These are phyloP conservation scores for Calypte anna DNA, from an alignment of 2,113 vertebrate species.

Conservation along the genomic window DNA sequence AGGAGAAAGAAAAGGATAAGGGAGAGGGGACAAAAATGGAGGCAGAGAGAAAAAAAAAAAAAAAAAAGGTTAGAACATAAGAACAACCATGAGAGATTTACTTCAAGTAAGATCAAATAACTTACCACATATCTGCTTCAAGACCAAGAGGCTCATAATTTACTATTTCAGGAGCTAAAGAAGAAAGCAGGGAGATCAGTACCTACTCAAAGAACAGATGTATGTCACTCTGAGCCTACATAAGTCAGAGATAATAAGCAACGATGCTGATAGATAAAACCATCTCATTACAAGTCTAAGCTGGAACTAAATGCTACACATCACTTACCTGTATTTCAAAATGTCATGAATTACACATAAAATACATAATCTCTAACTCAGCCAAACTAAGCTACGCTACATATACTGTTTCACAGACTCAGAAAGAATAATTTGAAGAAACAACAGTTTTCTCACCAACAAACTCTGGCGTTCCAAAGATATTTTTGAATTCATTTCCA, in stretches of 20 bases:
- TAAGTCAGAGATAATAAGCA: not conserved
- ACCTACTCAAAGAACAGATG: not conserved
- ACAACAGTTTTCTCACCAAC: constrained; percentile 85
- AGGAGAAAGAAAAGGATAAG: not conserved
- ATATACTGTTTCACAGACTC: not conserved
- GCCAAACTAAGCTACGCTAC: not conserved
- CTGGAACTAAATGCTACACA: not conserved
- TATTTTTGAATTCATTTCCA: constrained; percentile 98
- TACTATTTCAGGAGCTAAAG: constrained; percentile 96
- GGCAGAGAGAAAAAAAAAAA: not conserved
- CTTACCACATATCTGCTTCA: constrained; percentile 99
- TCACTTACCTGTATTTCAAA: not conserved
- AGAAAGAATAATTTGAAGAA: not conserved
- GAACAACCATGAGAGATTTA: not conserved
- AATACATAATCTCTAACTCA: not conserved
- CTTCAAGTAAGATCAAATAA: constrained; percentile 48
- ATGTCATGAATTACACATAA: not conserved
- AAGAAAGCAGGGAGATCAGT: constrained; percentile 58
- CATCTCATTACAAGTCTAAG: not conserved
- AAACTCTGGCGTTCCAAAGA: constrained; percentile 97
- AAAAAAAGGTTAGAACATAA: constrained; percentile 25
- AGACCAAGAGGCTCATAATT: constrained; percentile 97
- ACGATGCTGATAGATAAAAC: not conserved
- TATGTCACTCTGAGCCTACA: not conserved
- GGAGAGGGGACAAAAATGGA: not conserved